phyloP scores from a whole-genome alignment of 2,888 invertebrate species.

The Eupeodes luniger region DNA sequence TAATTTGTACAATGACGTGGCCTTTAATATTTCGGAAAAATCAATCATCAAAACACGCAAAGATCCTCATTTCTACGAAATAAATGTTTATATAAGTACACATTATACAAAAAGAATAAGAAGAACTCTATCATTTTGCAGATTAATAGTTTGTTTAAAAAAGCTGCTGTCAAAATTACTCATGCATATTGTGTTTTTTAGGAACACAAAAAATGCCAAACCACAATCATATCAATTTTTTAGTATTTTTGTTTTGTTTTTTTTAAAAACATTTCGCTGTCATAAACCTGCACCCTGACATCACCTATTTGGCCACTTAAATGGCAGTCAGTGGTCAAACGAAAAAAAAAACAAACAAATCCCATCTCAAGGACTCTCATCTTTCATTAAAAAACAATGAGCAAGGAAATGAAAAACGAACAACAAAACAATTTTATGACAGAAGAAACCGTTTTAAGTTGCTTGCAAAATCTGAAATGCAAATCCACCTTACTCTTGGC shows the following conservation, averaged over 20 bases:
- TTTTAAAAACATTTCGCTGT: constrained; percentile 41
- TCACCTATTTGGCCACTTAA: constrained; percentile 45
- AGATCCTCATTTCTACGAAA: too few relatives aligned
- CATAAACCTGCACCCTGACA: constrained; percentile 65
- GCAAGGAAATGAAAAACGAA: background rate
- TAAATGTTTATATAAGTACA: background rate
- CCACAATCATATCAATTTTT: constrained; percentile 52
- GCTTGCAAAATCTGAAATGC: constrained; percentile 68
- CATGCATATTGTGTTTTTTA: constrained; percentile 52
- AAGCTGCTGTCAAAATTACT: constrained; percentile 45
- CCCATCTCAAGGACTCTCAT: constrained; percentile 29
- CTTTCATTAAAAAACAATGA: background rate
- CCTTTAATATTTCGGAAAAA: too few relatives aligned
- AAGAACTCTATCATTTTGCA: constrained; percentile 22
- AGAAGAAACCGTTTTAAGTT: constrained; percentile 30
- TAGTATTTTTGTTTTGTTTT: background rate
- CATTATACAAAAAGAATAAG: background rate
- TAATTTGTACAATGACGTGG: too few relatives aligned
- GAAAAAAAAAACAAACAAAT: constrained; percentile 43
- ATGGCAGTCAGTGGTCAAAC: background rate
- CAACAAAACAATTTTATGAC: background rate
- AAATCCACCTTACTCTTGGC: constrained; percentile 47
- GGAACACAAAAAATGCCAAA: constrained; percentile 48
- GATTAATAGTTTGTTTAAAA: constrained; percentile 47
- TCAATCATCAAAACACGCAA: too few relatives aligned